A percentile compares a stretch with the other conserved stretches of the same genome.
Conservation (phyloP, 2,113 vertebrate genomes). For the Noturus placidus region DNA sequence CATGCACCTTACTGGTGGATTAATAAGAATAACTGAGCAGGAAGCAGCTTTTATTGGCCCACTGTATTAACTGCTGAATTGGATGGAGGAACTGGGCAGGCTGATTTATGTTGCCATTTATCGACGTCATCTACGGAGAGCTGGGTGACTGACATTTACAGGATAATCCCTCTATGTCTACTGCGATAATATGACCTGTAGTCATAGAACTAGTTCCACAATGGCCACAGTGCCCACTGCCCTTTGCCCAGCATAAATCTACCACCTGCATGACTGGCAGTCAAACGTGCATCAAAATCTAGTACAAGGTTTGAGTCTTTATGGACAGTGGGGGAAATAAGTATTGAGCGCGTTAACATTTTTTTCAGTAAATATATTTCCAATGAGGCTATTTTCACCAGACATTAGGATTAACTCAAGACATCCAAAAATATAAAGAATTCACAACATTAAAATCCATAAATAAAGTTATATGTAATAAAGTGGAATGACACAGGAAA, state of each 20-base stretch:
- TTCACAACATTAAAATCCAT: no score
- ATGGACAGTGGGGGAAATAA: no score
- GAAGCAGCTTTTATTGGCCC: constrained; percentile 48
- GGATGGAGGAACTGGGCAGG: constrained; percentile 15
- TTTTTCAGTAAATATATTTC: no score
- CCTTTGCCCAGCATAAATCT: constrained; percentile 47
- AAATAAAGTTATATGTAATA: no score
- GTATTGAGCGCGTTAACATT: no score
- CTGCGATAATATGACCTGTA: constrained; percentile 52
- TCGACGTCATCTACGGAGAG: constrained; percentile 55
- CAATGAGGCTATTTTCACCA: no score
- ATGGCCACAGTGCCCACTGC: constrained; percentile 53
- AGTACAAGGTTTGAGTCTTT: no score
- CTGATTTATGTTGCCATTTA: constrained; percentile 60
- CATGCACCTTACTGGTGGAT: constrained; percentile 1
- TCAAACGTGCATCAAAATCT: constrained; percentile 49
- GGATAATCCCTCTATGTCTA: constrained; percentile 56
- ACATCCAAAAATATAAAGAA: no score
- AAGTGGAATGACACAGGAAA: no score
- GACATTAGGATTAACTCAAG: no score
- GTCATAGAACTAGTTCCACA: constrained; percentile 66
- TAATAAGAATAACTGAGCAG: constrained; percentile 24
- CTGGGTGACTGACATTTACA: constrained; percentile 64
- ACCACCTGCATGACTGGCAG: constrained; percentile 71
- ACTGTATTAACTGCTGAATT: constrained; percentile 50